These are phyloP conservation scores for Bagarius yarrelli DNA, from an alignment of 2,113 vertebrate species.

Conservation along the genomic window DNA sequence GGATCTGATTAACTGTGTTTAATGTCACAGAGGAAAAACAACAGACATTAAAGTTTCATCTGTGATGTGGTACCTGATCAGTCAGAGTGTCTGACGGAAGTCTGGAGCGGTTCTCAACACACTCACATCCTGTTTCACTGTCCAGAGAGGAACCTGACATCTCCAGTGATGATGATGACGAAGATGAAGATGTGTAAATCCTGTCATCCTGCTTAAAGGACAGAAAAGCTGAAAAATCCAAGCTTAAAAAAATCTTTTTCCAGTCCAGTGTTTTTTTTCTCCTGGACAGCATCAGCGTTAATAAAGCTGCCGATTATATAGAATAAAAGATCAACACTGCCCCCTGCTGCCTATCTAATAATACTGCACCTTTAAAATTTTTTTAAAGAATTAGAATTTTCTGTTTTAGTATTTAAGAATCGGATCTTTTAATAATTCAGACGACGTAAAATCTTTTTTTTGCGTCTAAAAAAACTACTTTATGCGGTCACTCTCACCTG, in stretches of 20 bases:
- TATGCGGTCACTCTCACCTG: no score
- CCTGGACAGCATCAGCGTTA: no score
- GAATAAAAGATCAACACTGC: not conserved
- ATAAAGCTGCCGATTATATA: no score
- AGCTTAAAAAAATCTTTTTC: no score
- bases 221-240: not conserved
- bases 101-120: not conserved
- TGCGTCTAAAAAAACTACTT: no score
- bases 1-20: not conserved
- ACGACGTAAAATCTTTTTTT: no score
- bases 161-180: not conserved
- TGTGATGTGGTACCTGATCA: slow-evolving; percentile 13
- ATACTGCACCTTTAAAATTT: not conserved
- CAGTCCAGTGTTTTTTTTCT: no score
- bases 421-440: no score
- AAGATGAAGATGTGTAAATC: not conserved
- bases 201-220: not conserved
- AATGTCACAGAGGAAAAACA: not conserved
- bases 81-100: not conserved
- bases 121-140: not conserved
- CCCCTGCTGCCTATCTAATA: no score
- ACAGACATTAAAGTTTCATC: not conserved
- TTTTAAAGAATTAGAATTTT: not conserved
- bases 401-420: no score
- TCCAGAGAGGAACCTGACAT: slow-evolving; percentile 13